Evolutionary conservation across 2,888 invertebrate species (phyloP).

Genomic region (Spisula subtruncata): DNA sequence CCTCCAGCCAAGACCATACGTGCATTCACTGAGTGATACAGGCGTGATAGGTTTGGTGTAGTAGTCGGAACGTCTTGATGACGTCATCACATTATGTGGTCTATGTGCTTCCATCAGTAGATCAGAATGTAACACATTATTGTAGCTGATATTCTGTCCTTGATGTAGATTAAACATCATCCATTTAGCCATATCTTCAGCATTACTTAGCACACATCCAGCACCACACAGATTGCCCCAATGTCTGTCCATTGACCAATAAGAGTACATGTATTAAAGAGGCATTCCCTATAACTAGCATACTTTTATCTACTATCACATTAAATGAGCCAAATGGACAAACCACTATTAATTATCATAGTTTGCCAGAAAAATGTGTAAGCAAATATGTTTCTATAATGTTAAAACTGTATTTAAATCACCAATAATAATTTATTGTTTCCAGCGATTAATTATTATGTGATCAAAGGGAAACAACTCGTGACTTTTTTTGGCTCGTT

Average conservation of each 20-base stretch:
- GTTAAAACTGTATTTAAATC: too few species aligned
- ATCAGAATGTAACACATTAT: slow-evolving; percentile 68
- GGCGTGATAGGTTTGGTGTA: slow-evolving; percentile 79
- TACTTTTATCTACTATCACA: too few species aligned
- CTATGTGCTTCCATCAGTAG: slow-evolving; percentile 76
- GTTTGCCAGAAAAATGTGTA: too few species aligned
- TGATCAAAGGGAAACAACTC: too few species aligned
- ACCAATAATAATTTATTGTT: too few species aligned
- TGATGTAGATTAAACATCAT: slow-evolving; percentile 81
- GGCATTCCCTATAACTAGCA: too few species aligned
- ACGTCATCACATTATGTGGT: slow-evolving; percentile 68
- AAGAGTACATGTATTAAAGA: too few species aligned
- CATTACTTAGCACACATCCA: slow-evolving; percentile 83
- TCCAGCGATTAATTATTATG: too few species aligned
- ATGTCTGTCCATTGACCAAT: slow-evolving; percentile 70
- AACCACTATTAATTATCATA: too few species aligned
- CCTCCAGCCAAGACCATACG: slow-evolving; percentile 85
- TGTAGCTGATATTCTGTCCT: slow-evolving; percentile 68
- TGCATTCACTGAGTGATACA: slow-evolving; percentile 72
- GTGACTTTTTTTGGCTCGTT: too few species aligned
- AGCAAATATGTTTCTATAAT: too few species aligned
- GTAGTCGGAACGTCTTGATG: slow-evolving; percentile 56
- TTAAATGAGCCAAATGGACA: too few species aligned
- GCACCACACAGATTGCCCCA: slow-evolving; percentile 83
- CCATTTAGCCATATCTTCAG: slow-evolving; percentile 85